Evolutionary conservation across 2,797 vertebrate species (phyloP).

Genomic region (Loris lydekkerianus): DNA sequence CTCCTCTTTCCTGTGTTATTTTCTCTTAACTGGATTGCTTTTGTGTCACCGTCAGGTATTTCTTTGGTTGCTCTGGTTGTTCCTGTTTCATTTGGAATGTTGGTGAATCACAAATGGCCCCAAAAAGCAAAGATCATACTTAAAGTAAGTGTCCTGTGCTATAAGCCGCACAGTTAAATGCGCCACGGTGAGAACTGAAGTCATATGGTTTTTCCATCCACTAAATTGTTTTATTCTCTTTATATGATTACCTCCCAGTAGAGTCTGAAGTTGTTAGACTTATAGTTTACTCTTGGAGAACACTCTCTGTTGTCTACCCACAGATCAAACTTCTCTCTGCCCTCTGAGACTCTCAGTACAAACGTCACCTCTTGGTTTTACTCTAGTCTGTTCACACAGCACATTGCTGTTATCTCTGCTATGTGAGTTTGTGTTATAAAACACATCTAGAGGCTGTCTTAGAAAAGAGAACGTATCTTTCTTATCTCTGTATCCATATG

Average conservation of each 20-base stretch:
- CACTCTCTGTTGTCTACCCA: not conserved
- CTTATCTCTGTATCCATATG: not conserved
- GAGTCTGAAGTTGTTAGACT: not conserved
- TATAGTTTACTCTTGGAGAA: not conserved
- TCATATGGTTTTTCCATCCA: not conserved
- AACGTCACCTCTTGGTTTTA: not conserved
- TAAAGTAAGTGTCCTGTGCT: conserved; percentile 89
- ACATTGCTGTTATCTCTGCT: not conserved
- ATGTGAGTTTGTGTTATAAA: not conserved
- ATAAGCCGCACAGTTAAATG: not conserved
- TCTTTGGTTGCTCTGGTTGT: conserved; percentile 94
- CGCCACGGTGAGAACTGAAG: not conserved
- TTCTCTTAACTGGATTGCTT: not conserved
- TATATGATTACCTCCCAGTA: not conserved
- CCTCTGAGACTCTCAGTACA: not conserved
- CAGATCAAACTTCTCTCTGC: not conserved
- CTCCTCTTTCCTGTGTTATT: not conserved
- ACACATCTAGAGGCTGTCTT: not conserved
- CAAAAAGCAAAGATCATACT: conserved; percentile 93
- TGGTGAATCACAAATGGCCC: conserved; percentile 94
- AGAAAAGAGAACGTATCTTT: not conserved
- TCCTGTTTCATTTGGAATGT: conserved; percentile 93
- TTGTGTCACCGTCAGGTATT: conserved; percentile 89
- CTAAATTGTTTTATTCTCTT: not conserved
- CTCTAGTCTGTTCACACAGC: not conserved